Conservation (phyloP, 1,140 invertebrate genomes). For the Onthophagus taurus region DNA sequence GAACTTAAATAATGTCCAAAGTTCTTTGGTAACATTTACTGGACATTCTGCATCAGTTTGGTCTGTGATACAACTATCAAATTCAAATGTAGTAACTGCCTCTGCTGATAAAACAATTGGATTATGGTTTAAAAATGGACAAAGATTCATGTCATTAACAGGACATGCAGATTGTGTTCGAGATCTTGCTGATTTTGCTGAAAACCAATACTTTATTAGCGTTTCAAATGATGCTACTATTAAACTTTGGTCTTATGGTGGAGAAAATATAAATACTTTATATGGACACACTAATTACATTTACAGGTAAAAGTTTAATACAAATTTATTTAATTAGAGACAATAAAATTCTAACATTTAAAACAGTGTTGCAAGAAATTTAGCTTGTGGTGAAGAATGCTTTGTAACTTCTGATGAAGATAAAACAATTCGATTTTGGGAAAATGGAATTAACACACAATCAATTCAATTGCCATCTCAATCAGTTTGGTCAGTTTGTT, state of each 20-base stretch:
- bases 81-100: constrained; percentile 64
- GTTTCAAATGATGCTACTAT: constrained; percentile 86
- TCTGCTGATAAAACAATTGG: constrained; percentile 87
- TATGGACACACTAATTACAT: constrained; percentile 76
- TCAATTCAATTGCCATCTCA: constrained; percentile 72
- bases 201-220: constrained; percentile 59
- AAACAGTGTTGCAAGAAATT: constrained; percentile 56
- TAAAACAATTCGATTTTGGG: constrained; percentile 77
- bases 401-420: constrained; percentile 81
- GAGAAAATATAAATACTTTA: constrained; percentile 68
- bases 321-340: constrained; percentile 6
- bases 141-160: constrained; percentile 35
- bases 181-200: constrained; percentile 56
- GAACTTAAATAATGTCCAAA: constrained; percentile 46
- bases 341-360: constrained; percentile 20
- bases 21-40: constrained; percentile 46
- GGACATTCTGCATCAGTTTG: constrained; percentile 86
- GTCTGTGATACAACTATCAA: constrained; percentile 59
- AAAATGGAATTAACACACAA: constrained; percentile 50
- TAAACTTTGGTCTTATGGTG: constrained; percentile 68
- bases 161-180: constrained; percentile 90
- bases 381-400: constrained; percentile 43
- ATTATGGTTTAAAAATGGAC: constrained; percentile 61
- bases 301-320: constrained; percentile 44
- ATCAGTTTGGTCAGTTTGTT: constrained; percentile 81